Evolutionary conservation across 2,888 invertebrate genomes (phyloP), one percentile per base, ranked within the genome.

Genomic region (Hypselothyrea guttata): DNA sequence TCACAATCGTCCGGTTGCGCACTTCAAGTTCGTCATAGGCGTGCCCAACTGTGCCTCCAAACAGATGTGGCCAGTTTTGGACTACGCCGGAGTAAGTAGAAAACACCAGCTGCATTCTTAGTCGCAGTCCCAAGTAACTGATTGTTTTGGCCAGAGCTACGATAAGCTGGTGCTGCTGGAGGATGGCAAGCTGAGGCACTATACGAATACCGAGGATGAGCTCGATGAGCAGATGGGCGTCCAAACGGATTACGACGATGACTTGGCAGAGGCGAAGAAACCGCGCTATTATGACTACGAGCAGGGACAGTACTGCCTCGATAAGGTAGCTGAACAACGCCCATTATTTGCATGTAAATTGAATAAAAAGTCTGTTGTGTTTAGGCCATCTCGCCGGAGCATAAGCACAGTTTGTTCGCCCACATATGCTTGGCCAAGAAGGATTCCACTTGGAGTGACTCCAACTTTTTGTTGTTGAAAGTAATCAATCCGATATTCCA

Each of bases 301-400:
- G 12, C 93, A 93, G 65, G 94, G 94, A 35, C 93, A 94, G 89
- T 96, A 96, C 87, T 96, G 96, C 85, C 91, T 95, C 84, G 96
- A 96, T 86, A 95, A 94, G 91, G 95, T 94, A 55, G 15, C 53
- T 44, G 1, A 0, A 7, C 11, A 1, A 38, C n/a, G 4, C 15
- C 3, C 15, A 8, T 12, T 2, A 7, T 0, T 0, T 7, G 0
- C 4, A 15, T 1, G 7, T 1, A 1, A 11, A 9, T 12, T 11
- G 30, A 16, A 38, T 8, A 11, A 2, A 5, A 41, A 1, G 1
- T 8, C 4, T 4, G 11, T 44, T 8, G 1, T 16, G 27, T 64
- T 2, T 42, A 89, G 90, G 88, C 87, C 1, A 75, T 88, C 47
- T 84, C 87, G 7, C 87, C 87, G 0, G 75, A 83, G 13, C 83